These are phyloP conservation scores for Octonoba sinensis DNA, from an alignment of 2,888 invertebrate species.

Conservation along the genomic window DNA sequence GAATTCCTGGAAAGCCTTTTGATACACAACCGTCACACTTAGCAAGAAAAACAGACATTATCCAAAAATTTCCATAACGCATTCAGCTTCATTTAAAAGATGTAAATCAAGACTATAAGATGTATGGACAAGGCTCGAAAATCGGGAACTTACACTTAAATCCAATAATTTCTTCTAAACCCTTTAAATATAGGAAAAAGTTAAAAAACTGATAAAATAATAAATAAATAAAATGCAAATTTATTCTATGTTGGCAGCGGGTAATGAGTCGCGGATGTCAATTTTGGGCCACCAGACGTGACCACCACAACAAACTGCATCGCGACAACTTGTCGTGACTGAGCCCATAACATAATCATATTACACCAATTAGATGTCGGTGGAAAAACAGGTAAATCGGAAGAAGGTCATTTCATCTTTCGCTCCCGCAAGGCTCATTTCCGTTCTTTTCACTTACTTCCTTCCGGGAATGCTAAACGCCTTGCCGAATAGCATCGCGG, in stretches of 20 bases:
- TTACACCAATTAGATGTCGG: slow-evolving; percentile 28
- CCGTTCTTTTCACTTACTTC: not conserved
- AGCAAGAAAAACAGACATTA: too few relatives aligned
- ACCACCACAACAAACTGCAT: slow-evolving; percentile 9
- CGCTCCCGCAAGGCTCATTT: slow-evolving; percentile 8
- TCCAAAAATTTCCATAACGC: too few relatives aligned
- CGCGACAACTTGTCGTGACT: slow-evolving; percentile 10
- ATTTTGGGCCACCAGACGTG: slow-evolving; percentile 1
- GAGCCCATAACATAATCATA: slow-evolving; percentile 11
- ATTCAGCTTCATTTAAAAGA: too few relatives aligned
- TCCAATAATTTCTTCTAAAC: too few relatives aligned
- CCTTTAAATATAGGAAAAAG: too few relatives aligned
- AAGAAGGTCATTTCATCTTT: slow-evolving; percentile 24
- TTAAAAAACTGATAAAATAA: too few relatives aligned
- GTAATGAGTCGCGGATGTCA: slow-evolving; percentile 4
- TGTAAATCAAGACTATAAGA: too few relatives aligned
- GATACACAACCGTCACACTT: too few relatives aligned
- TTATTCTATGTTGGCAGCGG: not conserved
- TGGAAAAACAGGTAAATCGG: slow-evolving; percentile 6
- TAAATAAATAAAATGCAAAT: too few relatives aligned
- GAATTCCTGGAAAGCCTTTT: too few relatives aligned
- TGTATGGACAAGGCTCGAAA: too few relatives aligned
- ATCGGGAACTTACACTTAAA: too few relatives aligned
- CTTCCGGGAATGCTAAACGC: slow-evolving; percentile 6
- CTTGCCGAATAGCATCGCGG: slow-evolving; percentile 23